These are phyloP conservation scores for Stylophora pistillata DNA, from an alignment of 64 coral and sea anemone genomes.

Conservation along the genomic window DNA sequence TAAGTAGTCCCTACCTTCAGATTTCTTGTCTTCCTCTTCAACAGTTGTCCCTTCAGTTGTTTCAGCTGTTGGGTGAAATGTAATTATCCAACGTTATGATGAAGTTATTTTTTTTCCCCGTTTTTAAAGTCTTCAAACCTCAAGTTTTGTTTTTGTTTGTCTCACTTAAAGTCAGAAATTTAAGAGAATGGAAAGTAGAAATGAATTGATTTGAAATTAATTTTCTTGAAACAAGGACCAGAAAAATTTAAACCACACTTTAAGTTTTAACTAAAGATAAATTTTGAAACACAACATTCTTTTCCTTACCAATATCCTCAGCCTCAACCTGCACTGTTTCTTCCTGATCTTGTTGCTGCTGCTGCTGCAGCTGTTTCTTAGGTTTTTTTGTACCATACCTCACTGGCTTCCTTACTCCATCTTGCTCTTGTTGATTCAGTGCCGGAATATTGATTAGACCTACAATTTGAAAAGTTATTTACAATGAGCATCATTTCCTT, in stretches of 20 bases:
- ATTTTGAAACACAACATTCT: no score
- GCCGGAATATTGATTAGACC: conserved; percentile 83
- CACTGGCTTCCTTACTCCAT: conserved; percentile 76
- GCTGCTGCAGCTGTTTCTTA: conserved; percentile 77
- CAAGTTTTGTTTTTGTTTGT: no score
- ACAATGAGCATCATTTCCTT: no score
- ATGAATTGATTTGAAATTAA: no score
- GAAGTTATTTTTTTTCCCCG: no score
- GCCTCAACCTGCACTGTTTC: conserved; percentile 24
- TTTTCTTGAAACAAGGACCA: no score
- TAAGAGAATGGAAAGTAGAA: no score
- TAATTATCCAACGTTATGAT: neutral
- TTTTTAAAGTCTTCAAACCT: no score
- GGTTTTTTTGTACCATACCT: conserved; percentile 83
- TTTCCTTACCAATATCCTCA: neutral
- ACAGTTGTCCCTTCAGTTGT: neutral
- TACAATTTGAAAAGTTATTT: neutral
- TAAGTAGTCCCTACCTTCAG: neutral
- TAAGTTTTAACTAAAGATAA: no score
- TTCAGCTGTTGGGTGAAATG: neutral
- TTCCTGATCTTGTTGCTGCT: conserved; percentile 52
- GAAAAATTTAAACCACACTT: no score
- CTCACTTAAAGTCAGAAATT: no score
- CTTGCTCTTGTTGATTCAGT: conserved; percentile 67
- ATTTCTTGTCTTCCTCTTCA: conserved; percentile 5